These are phyloP conservation scores for Paelopatides confundens DNA, from an alignment of 53 echinoderm and acorn worm genomes.

Conservation along the genomic window DNA sequence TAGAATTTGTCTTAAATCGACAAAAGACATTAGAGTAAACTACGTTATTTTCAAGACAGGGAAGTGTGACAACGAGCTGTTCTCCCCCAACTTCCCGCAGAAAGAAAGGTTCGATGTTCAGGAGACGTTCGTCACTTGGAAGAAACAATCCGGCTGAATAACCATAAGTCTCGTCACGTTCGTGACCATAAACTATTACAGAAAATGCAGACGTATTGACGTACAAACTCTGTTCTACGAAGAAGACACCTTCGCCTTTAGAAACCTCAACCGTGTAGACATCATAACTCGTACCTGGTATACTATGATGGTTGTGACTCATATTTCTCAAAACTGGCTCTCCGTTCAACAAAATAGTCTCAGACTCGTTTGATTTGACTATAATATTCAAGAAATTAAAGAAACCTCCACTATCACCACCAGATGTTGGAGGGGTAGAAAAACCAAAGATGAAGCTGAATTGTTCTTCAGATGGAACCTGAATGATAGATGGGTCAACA, in stretches of 20 bases:
- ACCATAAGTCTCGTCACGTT: conserved; percentile 67
- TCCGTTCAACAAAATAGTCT: conserved; percentile 57
- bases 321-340: neutral
- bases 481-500: conserved; percentile 73
- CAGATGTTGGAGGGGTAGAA: conserved; percentile 66
- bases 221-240: conserved; percentile 58
- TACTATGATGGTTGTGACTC: neutral
- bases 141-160: conserved; percentile 75
- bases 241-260: conserved; percentile 72
- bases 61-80: conserved; percentile 49
- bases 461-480: conserved; percentile 71
- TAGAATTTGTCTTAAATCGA: conserved; percentile 21
- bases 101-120: conserved; percentile 54
- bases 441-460: conserved; percentile 69
- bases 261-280: conserved; percentile 56
- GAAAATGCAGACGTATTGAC: conserved; percentile 51
- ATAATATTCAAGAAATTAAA: conserved; percentile 68
- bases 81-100: conserved; percentile 73
- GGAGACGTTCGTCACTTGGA: conserved; percentile 51
- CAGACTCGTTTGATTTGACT: conserved; percentile 30
- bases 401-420: conserved; percentile 50
- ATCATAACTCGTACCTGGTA: conserved; percentile 50
- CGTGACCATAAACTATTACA: conserved; percentile 74
- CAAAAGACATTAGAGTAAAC: conserved; percentile 10
- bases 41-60: conserved; percentile 39